Evolutionary conservation across 2,113 vertebrate species (phyloP).

Genomic region (Oryzias celebensis): DNA sequence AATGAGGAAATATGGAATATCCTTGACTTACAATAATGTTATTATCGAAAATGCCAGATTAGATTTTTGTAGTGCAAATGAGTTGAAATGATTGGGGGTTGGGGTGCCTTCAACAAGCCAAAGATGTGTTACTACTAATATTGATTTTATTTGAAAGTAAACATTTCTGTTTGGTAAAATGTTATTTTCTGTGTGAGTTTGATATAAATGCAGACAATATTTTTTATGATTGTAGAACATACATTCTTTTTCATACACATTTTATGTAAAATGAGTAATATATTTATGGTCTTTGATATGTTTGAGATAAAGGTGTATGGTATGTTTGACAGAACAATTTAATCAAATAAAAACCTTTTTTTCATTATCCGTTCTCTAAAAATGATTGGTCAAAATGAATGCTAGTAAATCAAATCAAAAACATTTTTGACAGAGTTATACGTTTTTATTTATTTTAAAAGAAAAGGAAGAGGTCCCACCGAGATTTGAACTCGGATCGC

Average conservation of each 20-base stretch:
- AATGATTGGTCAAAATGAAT: neutral
- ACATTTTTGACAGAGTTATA: too few relatives aligned
- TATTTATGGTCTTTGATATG: constrained; percentile 60
- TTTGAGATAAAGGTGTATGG: constrained; percentile 15
- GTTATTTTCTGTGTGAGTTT: constrained; percentile 32
- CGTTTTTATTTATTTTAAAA: too few relatives aligned
- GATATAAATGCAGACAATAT: constrained; percentile 45
- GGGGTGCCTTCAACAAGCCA: too few relatives aligned
- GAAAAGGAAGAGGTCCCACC: constrained; percentile 81
- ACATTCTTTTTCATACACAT: constrained; percentile 58
- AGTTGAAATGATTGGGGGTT: too few relatives aligned
- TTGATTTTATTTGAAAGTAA: constrained; percentile 9
- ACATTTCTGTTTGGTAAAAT: constrained; percentile 20
- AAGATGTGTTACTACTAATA: constrained; percentile 35
- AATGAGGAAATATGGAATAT: too few relatives aligned
- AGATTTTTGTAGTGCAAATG: too few relatives aligned
- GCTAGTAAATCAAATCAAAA: neutral
- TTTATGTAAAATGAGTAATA: constrained; percentile 69
- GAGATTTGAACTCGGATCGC: constrained; percentile 88
- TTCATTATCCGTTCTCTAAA: constrained; percentile 5
- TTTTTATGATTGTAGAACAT: constrained; percentile 29
- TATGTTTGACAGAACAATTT: constrained; percentile 36
- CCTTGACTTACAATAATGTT: too few relatives aligned
- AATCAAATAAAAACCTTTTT: neutral
- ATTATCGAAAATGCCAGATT: too few relatives aligned